These are phyloP conservation scores for Listronotus bonariensis DNA, from an alignment of 1,140 invertebrate species.

Conservation along the genomic window DNA sequence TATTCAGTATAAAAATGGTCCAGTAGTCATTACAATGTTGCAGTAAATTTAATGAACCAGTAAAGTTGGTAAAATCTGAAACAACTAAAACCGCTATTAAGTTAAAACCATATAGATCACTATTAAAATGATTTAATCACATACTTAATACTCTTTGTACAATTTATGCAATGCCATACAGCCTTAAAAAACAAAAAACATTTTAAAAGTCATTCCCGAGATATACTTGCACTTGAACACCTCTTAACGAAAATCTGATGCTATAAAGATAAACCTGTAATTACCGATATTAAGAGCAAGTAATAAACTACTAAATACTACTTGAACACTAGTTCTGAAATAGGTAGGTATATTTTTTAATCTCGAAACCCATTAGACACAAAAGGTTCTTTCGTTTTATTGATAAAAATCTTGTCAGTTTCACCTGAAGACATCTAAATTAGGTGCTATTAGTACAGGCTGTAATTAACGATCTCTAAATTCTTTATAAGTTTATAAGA, in stretches of 20 bases:
- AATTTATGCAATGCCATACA: too few species aligned
- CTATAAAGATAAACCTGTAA: constrained; percentile 27
- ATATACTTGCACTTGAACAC: constrained; percentile 7
- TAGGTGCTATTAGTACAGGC: constrained; percentile 23
- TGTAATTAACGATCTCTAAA: constrained; percentile 20
- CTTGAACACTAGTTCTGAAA: constrained; percentile 11
- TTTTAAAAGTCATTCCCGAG: constrained; percentile 5
- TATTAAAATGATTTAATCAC: too few species aligned
- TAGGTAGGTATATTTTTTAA: constrained; percentile 32
- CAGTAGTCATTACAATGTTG: too few species aligned
- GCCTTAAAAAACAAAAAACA: constrained; percentile 1
- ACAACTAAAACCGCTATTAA: too few species aligned
- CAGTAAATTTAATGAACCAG: too few species aligned
- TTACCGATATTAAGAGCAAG: constrained; percentile 27
- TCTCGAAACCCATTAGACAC: constrained; percentile 20
- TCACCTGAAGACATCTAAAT: constrained; percentile 27
- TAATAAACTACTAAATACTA: constrained; percentile 25
- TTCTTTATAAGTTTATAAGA: constrained; percentile 1
- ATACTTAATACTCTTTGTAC: too few species aligned
- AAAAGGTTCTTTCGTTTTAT: constrained; percentile 15
- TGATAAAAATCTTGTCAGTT: constrained; percentile 27
- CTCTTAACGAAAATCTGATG: constrained; percentile 27
- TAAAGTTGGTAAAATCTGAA: too few species aligned
- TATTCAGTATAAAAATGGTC: too few species aligned
- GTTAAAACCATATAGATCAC: too few species aligned